Evolutionary conservation across 2,888 invertebrate species (phyloP).

Genomic region (Blera fallax): DNA sequence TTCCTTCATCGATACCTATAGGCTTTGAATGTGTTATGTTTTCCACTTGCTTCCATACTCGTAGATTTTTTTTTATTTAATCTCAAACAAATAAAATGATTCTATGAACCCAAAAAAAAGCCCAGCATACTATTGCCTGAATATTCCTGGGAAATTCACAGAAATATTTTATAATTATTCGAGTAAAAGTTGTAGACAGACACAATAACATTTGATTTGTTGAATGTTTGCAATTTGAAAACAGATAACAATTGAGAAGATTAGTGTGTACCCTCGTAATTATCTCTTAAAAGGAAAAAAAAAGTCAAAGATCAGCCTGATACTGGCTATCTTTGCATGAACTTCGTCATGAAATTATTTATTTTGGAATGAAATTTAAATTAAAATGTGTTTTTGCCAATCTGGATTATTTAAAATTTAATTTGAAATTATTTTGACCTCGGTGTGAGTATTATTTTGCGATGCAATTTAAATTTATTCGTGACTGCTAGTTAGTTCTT

Average conservation of each 20-base stretch:
- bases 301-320: constrained; percentile 43
- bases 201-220: neutral
- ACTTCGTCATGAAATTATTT: neutral
- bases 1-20: neutral
- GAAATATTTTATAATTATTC: neutral
- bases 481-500: no score
- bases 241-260: constrained; percentile 21
- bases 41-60: neutral
- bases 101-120: neutral
- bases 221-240: constrained; percentile 2
- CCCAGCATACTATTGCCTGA: neutral
- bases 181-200: neutral
- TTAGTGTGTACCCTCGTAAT: neutral
- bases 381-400: neutral
- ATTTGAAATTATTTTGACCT: neutral
- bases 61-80: neutral
- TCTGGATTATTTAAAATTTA: neutral
- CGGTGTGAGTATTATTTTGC: neutral
- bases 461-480: neutral
- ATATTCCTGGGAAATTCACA: neutral
- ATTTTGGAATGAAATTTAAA: neutral
- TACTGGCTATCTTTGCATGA: neutral
- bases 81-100: neutral
- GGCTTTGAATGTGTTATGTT: neutral
- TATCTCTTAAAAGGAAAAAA: neutral